phyloP scores from a whole-genome alignment of 2,113 vertebrate genomes.

The Cebidichthys violaceus region DNA sequence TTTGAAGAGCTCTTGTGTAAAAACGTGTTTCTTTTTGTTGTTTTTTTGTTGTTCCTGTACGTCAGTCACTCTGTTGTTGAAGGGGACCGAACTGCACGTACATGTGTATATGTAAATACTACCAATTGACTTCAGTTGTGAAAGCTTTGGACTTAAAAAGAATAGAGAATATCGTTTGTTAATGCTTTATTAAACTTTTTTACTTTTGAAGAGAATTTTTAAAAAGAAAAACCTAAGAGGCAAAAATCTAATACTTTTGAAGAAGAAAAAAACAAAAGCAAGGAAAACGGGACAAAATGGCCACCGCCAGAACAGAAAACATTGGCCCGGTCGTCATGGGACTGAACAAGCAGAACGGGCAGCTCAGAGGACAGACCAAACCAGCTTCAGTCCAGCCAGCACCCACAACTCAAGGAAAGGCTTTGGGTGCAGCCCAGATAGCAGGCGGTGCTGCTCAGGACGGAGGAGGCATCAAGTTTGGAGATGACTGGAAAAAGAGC shows the following conservation, averaged over 20 bases:
- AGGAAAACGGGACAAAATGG: slow-evolving; percentile 68
- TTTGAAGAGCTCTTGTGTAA: slow-evolving; percentile 83
- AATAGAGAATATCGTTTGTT: slow-evolving; percentile 79
- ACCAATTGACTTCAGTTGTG: slow-evolving; percentile 67
- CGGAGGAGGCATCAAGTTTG: slow-evolving; percentile 82
- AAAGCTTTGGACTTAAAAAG: slow-evolving; percentile 70
- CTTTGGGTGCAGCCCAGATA: slow-evolving; percentile 62
- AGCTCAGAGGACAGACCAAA: slow-evolving; percentile 82
- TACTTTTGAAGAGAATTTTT: slow-evolving; percentile 77
- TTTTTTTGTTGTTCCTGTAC: slow-evolving; percentile 59
- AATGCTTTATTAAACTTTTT: slow-evolving; percentile 80
- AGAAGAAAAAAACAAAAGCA: slow-evolving; percentile 17
- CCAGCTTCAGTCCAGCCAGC: slow-evolving; percentile 72
- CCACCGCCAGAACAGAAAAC: slow-evolving; percentile 81
- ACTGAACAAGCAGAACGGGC: slow-evolving; percentile 85
- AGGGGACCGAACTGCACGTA: slow-evolving; percentile 78
- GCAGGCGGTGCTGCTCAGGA: slow-evolving; percentile 69
- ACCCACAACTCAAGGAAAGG: slow-evolving; percentile 73
- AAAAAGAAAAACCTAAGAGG: slow-evolving; percentile 68
- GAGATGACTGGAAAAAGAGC: slow-evolving; percentile 82
- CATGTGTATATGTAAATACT: slow-evolving; percentile 82
- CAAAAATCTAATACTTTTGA: slow-evolving; percentile 59
- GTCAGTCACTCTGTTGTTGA: slow-evolving; percentile 81
- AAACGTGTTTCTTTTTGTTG: slow-evolving; percentile 53
- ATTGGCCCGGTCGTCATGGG: slow-evolving; percentile 79